These are phyloP conservation scores for Bugulina stolonifera DNA, from an alignment of 2,888 invertebrate genomes.

Conservation along the genomic window DNA sequence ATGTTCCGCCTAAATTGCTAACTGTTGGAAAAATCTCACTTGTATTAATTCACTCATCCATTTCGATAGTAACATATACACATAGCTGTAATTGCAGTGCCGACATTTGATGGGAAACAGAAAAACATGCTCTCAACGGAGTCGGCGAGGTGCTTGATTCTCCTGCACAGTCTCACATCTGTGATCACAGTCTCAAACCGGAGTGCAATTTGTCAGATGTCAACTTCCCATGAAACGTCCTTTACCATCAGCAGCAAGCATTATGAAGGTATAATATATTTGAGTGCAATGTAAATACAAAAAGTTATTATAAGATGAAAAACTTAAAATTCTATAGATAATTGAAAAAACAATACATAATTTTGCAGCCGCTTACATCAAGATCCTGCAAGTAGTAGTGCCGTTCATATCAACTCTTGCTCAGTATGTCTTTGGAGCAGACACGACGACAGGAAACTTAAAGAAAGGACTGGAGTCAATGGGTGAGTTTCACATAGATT, in stretches of 20 bases:
- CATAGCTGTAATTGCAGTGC: conserved; percentile 15
- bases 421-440: conserved; percentile 21
- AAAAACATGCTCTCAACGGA: conserved; percentile 12
- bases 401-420: conserved; percentile 11
- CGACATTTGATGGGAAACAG: conserved; percentile 8
- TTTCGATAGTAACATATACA: no score
- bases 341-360: no score
- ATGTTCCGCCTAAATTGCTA: no score
- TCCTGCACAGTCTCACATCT: conserved; percentile 16
- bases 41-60: no score
- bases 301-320: neutral
- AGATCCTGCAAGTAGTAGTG: conserved; percentile 8
- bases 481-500: no score
- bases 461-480: conserved; percentile 9
- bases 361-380: conserved; percentile 22
- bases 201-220: conserved; percentile 19
- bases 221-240: neutral
- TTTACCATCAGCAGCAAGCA: conserved; percentile 22
- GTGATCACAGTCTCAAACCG: neutral
- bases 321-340: no score
- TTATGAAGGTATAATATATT: conserved; percentile 6
- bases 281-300: neutral
- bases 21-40: no score
- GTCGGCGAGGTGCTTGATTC: conserved; percentile 17
- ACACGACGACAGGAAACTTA: neutral